A percentile compares a stretch with the other conserved stretches of the same genome.
Conservation (phyloP, 2,888 invertebrate species). For the Acleris cristana region DNA sequence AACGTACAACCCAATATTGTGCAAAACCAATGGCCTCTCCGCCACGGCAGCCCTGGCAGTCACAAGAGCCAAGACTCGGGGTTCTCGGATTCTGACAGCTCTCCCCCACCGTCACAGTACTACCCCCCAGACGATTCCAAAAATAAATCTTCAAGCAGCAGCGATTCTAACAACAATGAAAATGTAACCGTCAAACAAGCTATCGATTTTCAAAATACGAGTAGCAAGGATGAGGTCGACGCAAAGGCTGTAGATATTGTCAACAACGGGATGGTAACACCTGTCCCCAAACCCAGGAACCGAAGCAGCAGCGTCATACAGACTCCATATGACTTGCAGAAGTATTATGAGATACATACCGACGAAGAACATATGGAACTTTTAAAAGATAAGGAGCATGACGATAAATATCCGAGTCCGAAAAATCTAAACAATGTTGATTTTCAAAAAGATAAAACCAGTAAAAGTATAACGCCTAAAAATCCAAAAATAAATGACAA, state of each 20-base stretch:
- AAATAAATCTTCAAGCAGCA: constrained; percentile 72
- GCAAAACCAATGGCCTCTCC: constrained; percentile 75
- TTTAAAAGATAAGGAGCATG: constrained; percentile 66
- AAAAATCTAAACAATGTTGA: constrained; percentile 64
- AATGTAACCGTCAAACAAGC: constrained; percentile 76
- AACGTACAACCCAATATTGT: constrained; percentile 65
- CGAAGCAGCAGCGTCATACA: constrained; percentile 80
- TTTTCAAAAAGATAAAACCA: constrained; percentile 54
- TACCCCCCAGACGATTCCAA: constrained; percentile 66
- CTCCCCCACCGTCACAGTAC: constrained; percentile 80
- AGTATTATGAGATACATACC: constrained; percentile 77
- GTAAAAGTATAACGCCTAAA: constrained; percentile 51
- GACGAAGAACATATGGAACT: constrained; percentile 76
- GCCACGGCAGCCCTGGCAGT: constrained; percentile 84
- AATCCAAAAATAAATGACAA: constrained; percentile 53
- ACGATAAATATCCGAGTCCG: constrained; percentile 61
- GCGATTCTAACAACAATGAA: constrained; percentile 77
- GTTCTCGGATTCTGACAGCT: constrained; percentile 90
- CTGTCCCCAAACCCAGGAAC: constrained; percentile 68
- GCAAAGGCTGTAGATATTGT: constrained; percentile 51
- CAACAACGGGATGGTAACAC: constrained; percentile 55
- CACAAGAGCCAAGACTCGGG: constrained; percentile 92
- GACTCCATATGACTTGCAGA: constrained; percentile 79
- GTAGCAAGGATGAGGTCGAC: constrained; percentile 65
- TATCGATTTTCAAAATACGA: constrained; percentile 70